Conservation (phyloP, 1,140 invertebrate genomes). For the Lineus longissimus region DNA sequence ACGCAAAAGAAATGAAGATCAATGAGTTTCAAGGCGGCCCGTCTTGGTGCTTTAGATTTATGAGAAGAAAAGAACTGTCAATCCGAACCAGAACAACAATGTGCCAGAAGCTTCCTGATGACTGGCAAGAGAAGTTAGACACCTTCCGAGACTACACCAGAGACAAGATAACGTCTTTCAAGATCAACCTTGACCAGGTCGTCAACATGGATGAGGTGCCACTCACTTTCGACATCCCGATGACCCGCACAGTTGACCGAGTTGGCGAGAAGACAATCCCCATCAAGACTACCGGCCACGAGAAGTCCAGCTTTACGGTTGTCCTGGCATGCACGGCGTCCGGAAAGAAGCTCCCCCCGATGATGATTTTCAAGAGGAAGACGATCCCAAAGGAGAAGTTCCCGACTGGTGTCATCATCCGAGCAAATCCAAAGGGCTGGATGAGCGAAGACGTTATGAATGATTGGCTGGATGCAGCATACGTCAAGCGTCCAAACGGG, state of each 20-base stretch:
- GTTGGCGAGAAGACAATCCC: not conserved
- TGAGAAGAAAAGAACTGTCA: not conserved
- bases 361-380: conserved; percentile 36
- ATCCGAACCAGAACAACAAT: not conserved
- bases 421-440: too few relatives aligned
- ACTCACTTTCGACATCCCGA: too few relatives aligned
- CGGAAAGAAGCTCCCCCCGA: conserved; percentile 34
- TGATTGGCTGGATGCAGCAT: conserved; percentile 26
- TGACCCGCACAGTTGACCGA: too few relatives aligned
- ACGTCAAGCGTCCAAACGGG: conserved; percentile 10
- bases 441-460: conserved; percentile 7
- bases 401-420: too few relatives aligned
- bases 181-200: not conserved
- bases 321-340: too few relatives aligned
- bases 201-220: not conserved
- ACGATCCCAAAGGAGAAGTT: conserved; percentile 19
- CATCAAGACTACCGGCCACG: too few relatives aligned
- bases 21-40: not conserved
- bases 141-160: not conserved
- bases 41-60: not conserved
- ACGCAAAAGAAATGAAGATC: not conserved
- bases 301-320: too few relatives aligned
- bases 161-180: not conserved
- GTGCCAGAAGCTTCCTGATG: not conserved
- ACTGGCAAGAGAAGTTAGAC: not conserved